A percentile compares a stretch with the other conserved stretches of the same genome.
Evolutionary conservation across 1,140 invertebrate genomes (phyloP).

Genomic region (Holcopasites calliopsidis): DNA sequence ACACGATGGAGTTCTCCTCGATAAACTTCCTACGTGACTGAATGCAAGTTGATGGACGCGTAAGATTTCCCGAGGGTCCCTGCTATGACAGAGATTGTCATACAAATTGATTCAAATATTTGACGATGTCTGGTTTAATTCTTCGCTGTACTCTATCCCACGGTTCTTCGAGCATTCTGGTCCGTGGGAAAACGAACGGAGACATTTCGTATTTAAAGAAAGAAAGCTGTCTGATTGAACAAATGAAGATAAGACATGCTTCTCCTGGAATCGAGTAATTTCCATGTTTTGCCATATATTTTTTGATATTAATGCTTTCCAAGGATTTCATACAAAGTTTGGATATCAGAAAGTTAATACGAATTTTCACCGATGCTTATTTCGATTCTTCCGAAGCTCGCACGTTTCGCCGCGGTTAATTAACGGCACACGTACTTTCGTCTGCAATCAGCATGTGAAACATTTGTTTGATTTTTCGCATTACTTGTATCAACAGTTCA

Average conservation of each 20-base stretch:
- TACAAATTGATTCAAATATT: constrained; percentile 65
- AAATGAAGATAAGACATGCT: no score
- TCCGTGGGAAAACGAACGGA: neutral
- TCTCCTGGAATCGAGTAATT: no score
- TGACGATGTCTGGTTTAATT: constrained; percentile 50
- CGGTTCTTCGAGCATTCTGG: neutral
- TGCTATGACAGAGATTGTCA: constrained; percentile 50
- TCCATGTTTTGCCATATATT: no score
- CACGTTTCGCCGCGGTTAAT: no score
- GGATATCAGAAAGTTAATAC: neutral
- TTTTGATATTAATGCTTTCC: no score
- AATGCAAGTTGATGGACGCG: constrained; percentile 55
- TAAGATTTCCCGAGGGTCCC: constrained; percentile 54
- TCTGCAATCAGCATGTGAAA: neutral
- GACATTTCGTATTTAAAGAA: neutral
- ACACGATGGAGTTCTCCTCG: constrained; percentile 43
- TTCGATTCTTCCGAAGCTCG: neutral
- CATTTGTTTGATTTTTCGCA: neutral
- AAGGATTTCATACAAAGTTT: no score
- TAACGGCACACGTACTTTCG: neutral
- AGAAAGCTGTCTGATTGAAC: no score
- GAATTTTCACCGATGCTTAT: neutral
- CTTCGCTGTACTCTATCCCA: constrained; percentile 1
- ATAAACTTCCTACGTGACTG: constrained; percentile 62
- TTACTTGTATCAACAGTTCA: neutral